Evolutionary conservation across 23 tunicate genomes (phyloP), one percentile per base, ranked within the genome.

Genomic region (Pegea sp.): DNA sequence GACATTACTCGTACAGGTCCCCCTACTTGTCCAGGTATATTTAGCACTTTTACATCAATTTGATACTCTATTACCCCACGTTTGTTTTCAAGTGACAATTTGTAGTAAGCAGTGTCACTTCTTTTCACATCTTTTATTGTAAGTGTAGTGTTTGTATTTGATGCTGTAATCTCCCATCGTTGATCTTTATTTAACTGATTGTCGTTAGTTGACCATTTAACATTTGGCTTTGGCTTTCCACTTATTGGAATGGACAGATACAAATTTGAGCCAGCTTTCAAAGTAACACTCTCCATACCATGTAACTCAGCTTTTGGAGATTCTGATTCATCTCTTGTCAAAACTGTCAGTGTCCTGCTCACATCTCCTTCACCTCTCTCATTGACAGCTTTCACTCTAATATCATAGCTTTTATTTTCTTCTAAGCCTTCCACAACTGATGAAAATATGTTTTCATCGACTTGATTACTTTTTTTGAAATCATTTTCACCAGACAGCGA

Each of bases 331-430:
- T 77, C 76, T 50, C 68, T 65, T 0, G 68, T 69, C 31, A 64
- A 29, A 21, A 71, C 81, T 28, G 43, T 34, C 28, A 62, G 3
- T 2, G 67, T 63, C 44, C 49, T 56, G 59, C 81, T 76, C 20
- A 67, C 30, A 27, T 84, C 77, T 5, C 90, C 90, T 29, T 90
- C 90, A 13, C 86, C 90, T 16, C 11, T 38, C 46, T 38, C 46
- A 52, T 89, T 89, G 34, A 67, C 71, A 21, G 89, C 98, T 44
- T 57, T 67, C 2, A 89, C 98, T 49, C 98, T 44, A 68, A 89
- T 62, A 22, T 65, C 54, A 52, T 76, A 89, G 24, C 57, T 70
- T 0, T 28, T 22, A 28, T 64, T 75, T 62, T 89, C 90, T 3
- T 58, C 64, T 3, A 89, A 54, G 2, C 90, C 73, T 44, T 71